Conservation (phyloP, 1,140 invertebrate species). For the Ostrea edulis region DNA sequence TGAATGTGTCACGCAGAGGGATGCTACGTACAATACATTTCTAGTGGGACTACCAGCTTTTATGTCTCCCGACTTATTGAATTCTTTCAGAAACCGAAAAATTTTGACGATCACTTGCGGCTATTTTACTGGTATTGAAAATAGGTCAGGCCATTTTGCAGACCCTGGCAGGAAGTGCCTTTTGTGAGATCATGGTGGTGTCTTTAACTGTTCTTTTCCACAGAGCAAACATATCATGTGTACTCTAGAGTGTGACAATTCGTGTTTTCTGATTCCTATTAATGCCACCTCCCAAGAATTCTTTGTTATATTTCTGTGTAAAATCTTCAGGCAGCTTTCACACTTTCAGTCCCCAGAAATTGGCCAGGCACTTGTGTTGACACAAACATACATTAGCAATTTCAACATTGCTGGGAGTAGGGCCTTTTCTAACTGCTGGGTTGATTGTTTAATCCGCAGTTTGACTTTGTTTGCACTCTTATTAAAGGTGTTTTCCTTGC, state of each 20-base stretch:
- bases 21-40: not conserved
- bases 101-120: too few species aligned
- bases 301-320: not conserved
- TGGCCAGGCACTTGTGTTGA: slow-evolving; percentile 1
- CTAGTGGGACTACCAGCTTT: not conserved
- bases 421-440: slow-evolving; percentile 6
- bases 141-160: not conserved
- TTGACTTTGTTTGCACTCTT: slow-evolving; percentile 30
- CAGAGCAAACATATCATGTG: slow-evolving; percentile 19
- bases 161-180: not conserved
- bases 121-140: not conserved
- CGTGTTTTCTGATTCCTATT: slow-evolving; percentile 5
- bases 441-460: slow-evolving; percentile 22
- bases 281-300: slow-evolving; percentile 3
- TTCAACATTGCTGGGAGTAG: slow-evolving; percentile 22
- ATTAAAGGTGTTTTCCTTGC: slow-evolving; percentile 20
- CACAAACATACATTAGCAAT: slow-evolving; percentile 29
- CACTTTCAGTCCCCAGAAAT: slow-evolving; percentile 10
- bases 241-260: slow-evolving; percentile 25
- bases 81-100: not conserved
- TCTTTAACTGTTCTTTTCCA: not conserved
- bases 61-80: not conserved
- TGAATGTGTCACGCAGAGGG: not conserved
- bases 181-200: not conserved
- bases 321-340: slow-evolving; percentile 4